Base-by-base conservation (phyloP, 2,797 vertebrate genomes). In the Melanogrammus aeglefinus region DNA sequence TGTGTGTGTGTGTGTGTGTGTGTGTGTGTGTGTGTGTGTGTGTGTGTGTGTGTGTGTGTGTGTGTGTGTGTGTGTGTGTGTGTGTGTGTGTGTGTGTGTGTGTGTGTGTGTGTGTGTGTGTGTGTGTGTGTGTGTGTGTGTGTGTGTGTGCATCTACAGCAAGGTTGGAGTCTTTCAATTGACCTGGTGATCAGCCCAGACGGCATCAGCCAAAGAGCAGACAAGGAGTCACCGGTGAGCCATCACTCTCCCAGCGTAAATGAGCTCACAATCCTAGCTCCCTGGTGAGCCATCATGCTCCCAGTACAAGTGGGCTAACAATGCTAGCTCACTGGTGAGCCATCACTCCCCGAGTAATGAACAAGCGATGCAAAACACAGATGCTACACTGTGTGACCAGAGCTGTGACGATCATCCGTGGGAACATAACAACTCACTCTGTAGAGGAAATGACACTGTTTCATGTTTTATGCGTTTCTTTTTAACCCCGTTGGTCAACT, bases 151-250 rank as follows among this genome's bases (percentile, higher is more conserved):
- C 33, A 51, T 13, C 16, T 75, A 1, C 71, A 99, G 98, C 96
- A 97, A 91, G 95, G 96, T 2, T 99, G 97, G 97, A 96, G 93
- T 79, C 92, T 99, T 14, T 93, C 95, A 0, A 96, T 99, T 77
- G 96, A 98, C 69, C 88, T 99, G 88, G 96, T 99, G 81, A 97
- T 99, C 0, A 89, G 96, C 4, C 92, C 96, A 4, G 94, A 96
- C 78, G 98, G 97, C 76, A 97, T 99, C 90, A 95, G 96, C 36
- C 97, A 99, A 79, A 91, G 96, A 75, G 95, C 93, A 0, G 94
- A 94, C 39, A 96, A 95, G 73, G 94, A 96, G 18, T 88, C 95
- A 35, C 93, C 90, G 81, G 96, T 97, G 86, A 72, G 90, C 21
- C 51, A n/a, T 29, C 77, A 7, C 8, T 18, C 18, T 41, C 0